Percentiles rank a stretch among this genome's conserved stretches.
Evolutionary conservation across 2,797 vertebrate species (phyloP).

Genomic region (Neosilurus hyrtlii): DNA sequence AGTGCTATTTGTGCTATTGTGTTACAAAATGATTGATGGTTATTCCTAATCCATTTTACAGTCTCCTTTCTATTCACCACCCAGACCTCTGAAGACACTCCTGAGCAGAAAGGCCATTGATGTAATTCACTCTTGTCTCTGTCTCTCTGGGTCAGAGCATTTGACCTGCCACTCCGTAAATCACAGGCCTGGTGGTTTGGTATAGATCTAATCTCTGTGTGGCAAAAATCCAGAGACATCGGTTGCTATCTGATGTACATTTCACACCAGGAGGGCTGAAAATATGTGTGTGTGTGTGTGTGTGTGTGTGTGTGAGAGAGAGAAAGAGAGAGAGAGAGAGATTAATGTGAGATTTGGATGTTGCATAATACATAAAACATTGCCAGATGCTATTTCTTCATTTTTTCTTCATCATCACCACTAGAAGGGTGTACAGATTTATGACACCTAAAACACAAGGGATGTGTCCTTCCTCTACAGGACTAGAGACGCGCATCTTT

Average conservation of each 20-base stretch:
- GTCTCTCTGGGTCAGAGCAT: conserved; percentile 35
- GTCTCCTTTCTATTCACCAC: background rate
- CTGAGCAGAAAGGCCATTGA: conserved; percentile 30
- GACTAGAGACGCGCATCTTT: background rate
- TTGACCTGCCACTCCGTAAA: conserved; percentile 48
- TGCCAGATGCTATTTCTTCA: background rate
- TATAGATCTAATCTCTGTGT: conserved; percentile 34
- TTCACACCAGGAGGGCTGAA: background rate
- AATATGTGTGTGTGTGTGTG: background rate
- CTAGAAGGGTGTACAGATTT: background rate
- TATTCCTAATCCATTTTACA: background rate
- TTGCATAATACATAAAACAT: conserved; percentile 6
- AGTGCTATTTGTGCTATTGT: background rate
- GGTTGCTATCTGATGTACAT: background rate
- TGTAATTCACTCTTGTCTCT: conserved; percentile 38
- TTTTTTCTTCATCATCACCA: background rate
- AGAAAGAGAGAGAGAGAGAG: background rate
- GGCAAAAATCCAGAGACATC: conserved; percentile 38
- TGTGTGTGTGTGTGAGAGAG: background rate
- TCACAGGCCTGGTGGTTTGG: conserved; percentile 30
- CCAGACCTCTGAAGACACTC: conserved; percentile 9
- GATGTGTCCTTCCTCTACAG: background rate
- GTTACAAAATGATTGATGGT: conserved; percentile 1
- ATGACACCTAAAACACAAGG: background rate
- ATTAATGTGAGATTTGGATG: background rate